Evolutionary conservation across 2,888 invertebrate species (phyloP), one percentile per base, ranked within the genome.

Genomic region (Globia sparganii): DNA sequence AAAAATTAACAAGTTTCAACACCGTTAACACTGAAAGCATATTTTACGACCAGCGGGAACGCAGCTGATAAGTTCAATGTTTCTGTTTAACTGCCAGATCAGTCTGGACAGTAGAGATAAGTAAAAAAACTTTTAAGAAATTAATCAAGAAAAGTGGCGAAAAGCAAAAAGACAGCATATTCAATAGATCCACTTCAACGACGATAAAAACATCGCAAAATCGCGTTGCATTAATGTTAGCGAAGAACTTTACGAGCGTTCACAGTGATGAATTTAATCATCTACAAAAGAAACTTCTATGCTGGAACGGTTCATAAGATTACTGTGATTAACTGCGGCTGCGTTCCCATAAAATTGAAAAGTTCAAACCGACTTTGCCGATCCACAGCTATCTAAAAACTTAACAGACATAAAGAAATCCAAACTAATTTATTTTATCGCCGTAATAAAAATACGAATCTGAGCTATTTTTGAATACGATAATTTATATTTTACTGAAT

Each of bases 401-500:
- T 87, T 75, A 77, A 77, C 67, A 75, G 77, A 72, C 73, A 69
- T 77, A 78, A 85, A 82, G 75, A 82, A 81, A 80, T 86, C 74
- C 66, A 71, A 81, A 78, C 74, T 78, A 77, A 79, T 86, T 86
- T 78, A 81, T 84, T 84, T 83, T 82, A 79, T 78, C 70, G 73
- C 76, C 72, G 71, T 73, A 77, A 82, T 79, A 75, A 77, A 76
- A 76, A 83, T 77, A 77, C 70, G 74, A 77, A 71, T 78, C 69
- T 65, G 43, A 65, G 75, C 76, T 78, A 71, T 80, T 69, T 78
- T 78, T 80, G 72, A 80, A 83, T 83, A 77, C 66, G 81, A 81
- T 83, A 75, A 79, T 71, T 81, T 89, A 84, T 83, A 81, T 81
- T 82, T 77, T 71, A 87, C 81, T 69, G 69, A 81, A 75, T 74